Evolutionary conservation across 2,888 invertebrate genomes (phyloP), one percentile per base, ranked within the genome.

Genomic region (Plemyria rubiginata): DNA sequence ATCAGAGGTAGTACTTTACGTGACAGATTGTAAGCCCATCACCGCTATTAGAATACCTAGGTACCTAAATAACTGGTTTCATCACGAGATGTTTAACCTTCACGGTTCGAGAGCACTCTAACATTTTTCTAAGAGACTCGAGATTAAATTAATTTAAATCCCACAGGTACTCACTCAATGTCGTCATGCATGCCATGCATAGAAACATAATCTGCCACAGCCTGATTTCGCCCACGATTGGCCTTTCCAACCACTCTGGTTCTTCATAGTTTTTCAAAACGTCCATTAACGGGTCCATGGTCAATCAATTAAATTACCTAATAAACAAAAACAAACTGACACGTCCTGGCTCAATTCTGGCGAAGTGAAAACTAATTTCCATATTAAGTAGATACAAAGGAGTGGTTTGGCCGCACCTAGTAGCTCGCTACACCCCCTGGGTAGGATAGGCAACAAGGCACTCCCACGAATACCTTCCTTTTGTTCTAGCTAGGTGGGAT

Each of bases 141-240:
- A 32, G 6, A 32, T 8, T 12, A 54, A 28, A 11, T 43, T 4
- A 41, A 15, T 12, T 55, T 15, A 16, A 16, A 11, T 43, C 45
- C 32, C 45, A 48, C 0, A 7, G 29, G 29, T 40, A 86, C 92
- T 88, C 90, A 96, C 96, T 93, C 66, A 96, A 76, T 62, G 94
- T 86, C 53, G 95, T 88, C 63, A 96, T 79, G 55, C 94, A 94
- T 52, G 95, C 95, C 61, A 96, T 88, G 76, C 94, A 94, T 66
- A 96, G 89, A 80, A 96, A 96, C 78, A 96, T 94, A 60, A 97
- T 92, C 82, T 98, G 97, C 98, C 98, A 98, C 55, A 96, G 93
- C 68, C 96, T 93, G 77, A 98, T 94, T 29, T 95, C 95, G 57
- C 95, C 95, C 46, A 95, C 84, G 32, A 95, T 94, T 60, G 94